These are phyloP conservation scores for Amphiura filiformis DNA, from an alignment of 35 echinoderm and acorn worm genomes.

Conservation along the genomic window DNA sequence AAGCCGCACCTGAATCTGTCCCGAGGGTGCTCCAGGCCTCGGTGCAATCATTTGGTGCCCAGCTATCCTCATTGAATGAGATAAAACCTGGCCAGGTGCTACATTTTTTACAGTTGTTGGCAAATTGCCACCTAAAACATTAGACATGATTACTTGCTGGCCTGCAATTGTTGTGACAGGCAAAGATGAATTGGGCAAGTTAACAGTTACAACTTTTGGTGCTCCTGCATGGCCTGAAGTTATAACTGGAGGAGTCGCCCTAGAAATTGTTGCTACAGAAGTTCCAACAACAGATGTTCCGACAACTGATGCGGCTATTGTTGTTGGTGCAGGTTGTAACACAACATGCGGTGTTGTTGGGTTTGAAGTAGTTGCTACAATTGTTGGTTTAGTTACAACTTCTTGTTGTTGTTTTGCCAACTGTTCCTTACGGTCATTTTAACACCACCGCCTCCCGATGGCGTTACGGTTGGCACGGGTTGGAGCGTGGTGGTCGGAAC, in stretches of 20 bases:
- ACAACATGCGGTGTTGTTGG: slow-evolving; percentile 28
- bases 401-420: slow-evolving; percentile 13
- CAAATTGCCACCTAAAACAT: background rate
- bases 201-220: slow-evolving; percentile 73
- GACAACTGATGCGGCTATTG: slow-evolving; percentile 20
- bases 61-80: slow-evolving; percentile 67
- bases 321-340: slow-evolving; percentile 24
- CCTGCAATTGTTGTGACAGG: background rate
- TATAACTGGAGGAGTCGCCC: background rate
- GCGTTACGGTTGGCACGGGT: slow-evolving; percentile 16
- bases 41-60: slow-evolving; percentile 86
- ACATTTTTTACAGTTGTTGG: slow-evolving; percentile 35
- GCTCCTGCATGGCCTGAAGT: background rate
- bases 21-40: slow-evolving; percentile 53
- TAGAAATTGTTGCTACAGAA: background rate
- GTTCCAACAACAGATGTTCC: background rate
- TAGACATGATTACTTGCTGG: slow-evolving; percentile 34
- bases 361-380: background rate
- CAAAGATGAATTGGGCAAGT: slow-evolving; percentile 26
- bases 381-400: slow-evolving; percentile 2
- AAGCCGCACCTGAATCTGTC: slow-evolving; percentile 66
- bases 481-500: slow-evolving; percentile 22
- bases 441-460: background rate
- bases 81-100: slow-evolving; percentile 41
- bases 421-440: slow-evolving; percentile 29